Percentiles rank a stretch among this genome's conserved stretches.
phyloP scores from a whole-genome alignment of 2,113 vertebrate species.

The Pseudorhombus dupliciocellatus region DNA sequence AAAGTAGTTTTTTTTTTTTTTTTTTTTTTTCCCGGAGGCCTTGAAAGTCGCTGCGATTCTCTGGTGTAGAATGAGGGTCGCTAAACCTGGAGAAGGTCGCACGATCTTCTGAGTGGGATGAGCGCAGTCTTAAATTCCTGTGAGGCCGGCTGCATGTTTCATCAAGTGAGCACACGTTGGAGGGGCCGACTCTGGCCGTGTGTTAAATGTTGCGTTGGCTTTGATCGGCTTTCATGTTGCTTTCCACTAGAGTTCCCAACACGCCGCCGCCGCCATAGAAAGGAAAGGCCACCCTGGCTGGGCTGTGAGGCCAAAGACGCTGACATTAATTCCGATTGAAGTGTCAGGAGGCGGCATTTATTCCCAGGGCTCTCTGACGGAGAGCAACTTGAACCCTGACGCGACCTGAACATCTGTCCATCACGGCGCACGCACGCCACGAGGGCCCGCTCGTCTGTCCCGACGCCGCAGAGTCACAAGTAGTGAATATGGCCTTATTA shows the following conservation, averaged over 20 bases:
- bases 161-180: slow-evolving; percentile 6
- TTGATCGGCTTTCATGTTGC: slow-evolving; percentile 24
- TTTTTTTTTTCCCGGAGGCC: no score
- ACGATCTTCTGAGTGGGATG: slow-evolving; percentile 4
- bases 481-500: slow-evolving; percentile 66
- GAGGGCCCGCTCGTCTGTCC: slow-evolving; percentile 45
- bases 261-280: background rate
- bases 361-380: slow-evolving; percentile 12
- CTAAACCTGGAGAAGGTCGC: slow-evolving; percentile 4
- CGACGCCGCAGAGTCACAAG: slow-evolving; percentile 57
- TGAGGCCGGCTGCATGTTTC: background rate
- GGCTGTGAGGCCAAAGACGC: background rate
- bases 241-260: background rate
- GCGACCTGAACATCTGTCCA: slow-evolving; percentile 28
- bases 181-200: slow-evolving; percentile 5
- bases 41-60: background rate
- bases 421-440: slow-evolving; percentile 2
- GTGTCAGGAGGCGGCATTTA: slow-evolving; percentile 1
- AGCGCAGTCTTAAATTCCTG: slow-evolving; percentile 8
- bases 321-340: background rate
- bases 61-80: background rate
- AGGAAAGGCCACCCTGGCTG: slow-evolving; percentile 5
- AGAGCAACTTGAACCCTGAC: slow-evolving; percentile 38
- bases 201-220: slow-evolving; percentile 25
- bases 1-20: background rate